Conservation (phyloP, 2,113 vertebrate genomes). For the Lethenteron camtschaticum region DNA sequence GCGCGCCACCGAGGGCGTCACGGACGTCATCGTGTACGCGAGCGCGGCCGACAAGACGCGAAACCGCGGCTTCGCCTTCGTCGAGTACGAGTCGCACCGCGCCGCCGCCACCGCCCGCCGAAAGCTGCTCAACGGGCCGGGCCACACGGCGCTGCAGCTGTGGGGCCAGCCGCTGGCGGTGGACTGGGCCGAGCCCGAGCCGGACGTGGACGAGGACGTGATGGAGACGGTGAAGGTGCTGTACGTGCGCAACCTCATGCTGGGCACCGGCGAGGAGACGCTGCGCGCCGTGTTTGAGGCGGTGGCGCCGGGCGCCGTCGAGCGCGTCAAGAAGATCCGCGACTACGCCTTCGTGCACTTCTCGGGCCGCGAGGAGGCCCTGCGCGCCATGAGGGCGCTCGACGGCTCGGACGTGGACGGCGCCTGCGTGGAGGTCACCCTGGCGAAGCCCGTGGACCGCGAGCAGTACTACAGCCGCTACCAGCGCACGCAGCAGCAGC, state of each 20-base stretch:
- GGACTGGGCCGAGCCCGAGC: conserved; percentile 83
- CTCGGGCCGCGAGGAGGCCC: conserved; percentile 50
- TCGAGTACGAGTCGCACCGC: conserved; percentile 83
- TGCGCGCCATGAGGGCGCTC: conserved; percentile 47
- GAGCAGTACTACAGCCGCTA: conserved; percentile 3
- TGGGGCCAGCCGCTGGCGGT: conserved; percentile 77
- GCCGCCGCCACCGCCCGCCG: conserved; percentile 76
- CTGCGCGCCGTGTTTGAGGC: conserved; percentile 54
- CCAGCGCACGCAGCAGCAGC: not conserved
- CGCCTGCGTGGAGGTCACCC: conserved; percentile 46
- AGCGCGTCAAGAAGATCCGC: conserved; percentile 68
- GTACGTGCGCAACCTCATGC: conserved; percentile 78
- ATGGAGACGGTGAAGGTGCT: conserved; percentile 70
- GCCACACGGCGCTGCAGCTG: conserved; percentile 19
- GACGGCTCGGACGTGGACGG: conserved; percentile 61
- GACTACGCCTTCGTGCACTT: conserved; percentile 92
- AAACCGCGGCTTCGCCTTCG: conserved; percentile 81
- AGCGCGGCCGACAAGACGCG: conserved; percentile 52
- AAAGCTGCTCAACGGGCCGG: conserved; percentile 53
- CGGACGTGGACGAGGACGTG: conserved; percentile 60
- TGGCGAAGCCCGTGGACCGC: conserved; percentile 53
- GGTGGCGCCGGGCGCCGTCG: conserved; percentile 56
- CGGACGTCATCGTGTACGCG: conserved; percentile 74
- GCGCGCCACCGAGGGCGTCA: conserved; percentile 67
- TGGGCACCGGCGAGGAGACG: conserved; percentile 55